A percentile compares a stretch with the other conserved stretches of the same genome.
These are phyloP conservation scores for Porites divaricata DNA, from an alignment of 92 coral and sea anemone genomes.

Conservation along the genomic window DNA sequence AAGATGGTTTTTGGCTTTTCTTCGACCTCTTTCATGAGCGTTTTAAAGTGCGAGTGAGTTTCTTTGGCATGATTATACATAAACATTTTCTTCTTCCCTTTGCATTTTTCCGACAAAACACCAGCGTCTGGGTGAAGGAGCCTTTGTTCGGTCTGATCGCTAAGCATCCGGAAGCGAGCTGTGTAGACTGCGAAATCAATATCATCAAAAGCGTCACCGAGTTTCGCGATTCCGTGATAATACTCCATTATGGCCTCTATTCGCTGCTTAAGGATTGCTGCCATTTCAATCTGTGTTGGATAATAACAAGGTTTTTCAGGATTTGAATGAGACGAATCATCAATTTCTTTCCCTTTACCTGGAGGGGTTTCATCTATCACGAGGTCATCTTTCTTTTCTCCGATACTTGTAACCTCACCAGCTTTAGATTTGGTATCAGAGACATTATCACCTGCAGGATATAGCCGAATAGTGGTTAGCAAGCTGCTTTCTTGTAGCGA, in stretches of 20 bases:
- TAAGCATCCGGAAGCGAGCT: slow-evolving; percentile 50
- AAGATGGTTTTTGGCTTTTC: slow-evolving; percentile 36
- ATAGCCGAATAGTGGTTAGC: too few relatives aligned
- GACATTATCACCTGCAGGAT: slow-evolving; percentile 19
- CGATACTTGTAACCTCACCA: too few relatives aligned
- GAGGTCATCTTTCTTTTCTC: not conserved
- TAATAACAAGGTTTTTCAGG: slow-evolving; percentile 40
- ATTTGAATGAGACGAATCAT: not conserved
- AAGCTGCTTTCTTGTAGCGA: too few relatives aligned
- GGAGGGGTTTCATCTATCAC: not conserved
- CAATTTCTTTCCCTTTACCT: slow-evolving; percentile 24
- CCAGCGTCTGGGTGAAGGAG: slow-evolving; percentile 51
- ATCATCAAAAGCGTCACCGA: slow-evolving; percentile 37
- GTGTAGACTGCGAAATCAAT: slow-evolving; percentile 50
- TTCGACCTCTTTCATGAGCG: slow-evolving; percentile 18
- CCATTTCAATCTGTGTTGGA: slow-evolving; percentile 52
- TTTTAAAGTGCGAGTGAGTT: slow-evolving; percentile 18
- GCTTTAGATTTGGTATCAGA: too few relatives aligned
- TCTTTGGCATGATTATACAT: slow-evolving; percentile 34
- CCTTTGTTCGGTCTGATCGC: slow-evolving; percentile 54
- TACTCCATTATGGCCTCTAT: slow-evolving; percentile 48
- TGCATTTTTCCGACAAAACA: slow-evolving; percentile 11
- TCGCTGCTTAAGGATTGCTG: slow-evolving; percentile 30
- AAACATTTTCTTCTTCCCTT: slow-evolving; percentile 29
- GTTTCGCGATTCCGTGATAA: slow-evolving; percentile 26